These are phyloP conservation scores for Caenorhabditis uteleia DNA, from an alignment of 2,888 invertebrate species.

Conservation along the genomic window DNA sequence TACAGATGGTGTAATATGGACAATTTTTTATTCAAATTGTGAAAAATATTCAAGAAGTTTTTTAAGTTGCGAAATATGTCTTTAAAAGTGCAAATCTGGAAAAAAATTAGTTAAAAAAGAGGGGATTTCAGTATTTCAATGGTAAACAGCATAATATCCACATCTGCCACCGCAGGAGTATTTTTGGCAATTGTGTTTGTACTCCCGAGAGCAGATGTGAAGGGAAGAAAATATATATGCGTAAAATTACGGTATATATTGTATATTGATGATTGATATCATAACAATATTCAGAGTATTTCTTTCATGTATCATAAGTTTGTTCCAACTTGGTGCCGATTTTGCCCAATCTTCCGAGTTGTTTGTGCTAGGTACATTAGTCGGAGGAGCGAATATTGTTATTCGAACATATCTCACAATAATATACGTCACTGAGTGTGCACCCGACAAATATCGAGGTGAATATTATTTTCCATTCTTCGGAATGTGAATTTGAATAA, in stretches of 20 bases:
- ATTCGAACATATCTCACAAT: constrained; percentile 7
- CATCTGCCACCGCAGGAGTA: not conserved
- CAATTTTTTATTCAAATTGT: too few relatives aligned
- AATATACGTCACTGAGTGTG: constrained; percentile 10
- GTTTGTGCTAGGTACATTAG: constrained; percentile 2
- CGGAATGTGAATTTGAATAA: not conserved
- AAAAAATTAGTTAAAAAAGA: not conserved
- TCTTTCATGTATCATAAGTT: not conserved
- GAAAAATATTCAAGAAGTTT: too few relatives aligned
- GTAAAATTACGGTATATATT: constrained; percentile 5
- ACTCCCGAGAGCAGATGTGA: constrained; percentile 2
- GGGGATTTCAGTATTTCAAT: constrained; percentile 3
- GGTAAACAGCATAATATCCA: constrained; percentile 3
- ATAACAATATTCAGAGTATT: not conserved
- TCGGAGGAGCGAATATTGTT: constrained; percentile 3
- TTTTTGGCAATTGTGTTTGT: constrained; percentile 4
- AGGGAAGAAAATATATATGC: constrained; percentile 2
- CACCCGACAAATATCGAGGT: constrained; percentile 15
- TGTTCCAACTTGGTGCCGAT: constrained; percentile 2
- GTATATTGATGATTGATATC: not conserved
- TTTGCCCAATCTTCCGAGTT: constrained; percentile 8
- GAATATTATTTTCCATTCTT: not conserved
- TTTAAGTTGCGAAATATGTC: too few relatives aligned
- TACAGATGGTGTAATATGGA: too few relatives aligned
- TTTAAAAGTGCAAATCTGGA: not conserved